These are phyloP conservation scores for Brachionus koreanus DNA, from an alignment of 1,140 invertebrate species.

Conservation along the genomic window DNA sequence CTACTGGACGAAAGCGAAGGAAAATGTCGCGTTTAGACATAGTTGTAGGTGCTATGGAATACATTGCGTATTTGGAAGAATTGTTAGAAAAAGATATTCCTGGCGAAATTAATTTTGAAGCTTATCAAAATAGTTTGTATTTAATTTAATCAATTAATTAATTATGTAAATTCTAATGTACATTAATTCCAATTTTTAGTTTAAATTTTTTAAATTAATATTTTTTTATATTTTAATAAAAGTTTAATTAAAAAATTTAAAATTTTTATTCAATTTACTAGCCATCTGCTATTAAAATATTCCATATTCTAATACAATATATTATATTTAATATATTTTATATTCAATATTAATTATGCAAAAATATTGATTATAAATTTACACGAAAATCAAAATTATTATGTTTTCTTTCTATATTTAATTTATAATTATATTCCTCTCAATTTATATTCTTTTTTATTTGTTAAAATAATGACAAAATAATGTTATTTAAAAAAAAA, in stretches of 20 bases:
- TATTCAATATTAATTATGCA: too few species aligned
- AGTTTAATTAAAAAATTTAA: background rate
- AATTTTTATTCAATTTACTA: background rate
- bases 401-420: too few species aligned
- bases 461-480: too few species aligned
- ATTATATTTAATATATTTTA: too few species aligned
- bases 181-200: slow-evolving; percentile 15
- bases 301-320: too few species aligned
- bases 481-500: too few species aligned
- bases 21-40: slow-evolving; percentile 40
- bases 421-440: too few species aligned
- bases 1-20: slow-evolving; percentile 25
- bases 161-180: background rate
- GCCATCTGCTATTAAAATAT: background rate
- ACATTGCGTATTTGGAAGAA: slow-evolving; percentile 34
- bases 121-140: slow-evolving; percentile 43
- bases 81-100: slow-evolving; percentile 31
- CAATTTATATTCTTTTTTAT: too few species aligned
- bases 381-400: too few species aligned
- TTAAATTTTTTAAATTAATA: background rate
- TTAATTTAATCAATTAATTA: background rate
- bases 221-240: background rate
- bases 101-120: slow-evolving; percentile 34
- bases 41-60: slow-evolving; percentile 41
- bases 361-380: too few species aligned